These are phyloP conservation scores for Aplysina aerophoba DNA, from an alignment of 37 sponge, comb jelly and placozoan species.

Conservation along the genomic window DNA sequence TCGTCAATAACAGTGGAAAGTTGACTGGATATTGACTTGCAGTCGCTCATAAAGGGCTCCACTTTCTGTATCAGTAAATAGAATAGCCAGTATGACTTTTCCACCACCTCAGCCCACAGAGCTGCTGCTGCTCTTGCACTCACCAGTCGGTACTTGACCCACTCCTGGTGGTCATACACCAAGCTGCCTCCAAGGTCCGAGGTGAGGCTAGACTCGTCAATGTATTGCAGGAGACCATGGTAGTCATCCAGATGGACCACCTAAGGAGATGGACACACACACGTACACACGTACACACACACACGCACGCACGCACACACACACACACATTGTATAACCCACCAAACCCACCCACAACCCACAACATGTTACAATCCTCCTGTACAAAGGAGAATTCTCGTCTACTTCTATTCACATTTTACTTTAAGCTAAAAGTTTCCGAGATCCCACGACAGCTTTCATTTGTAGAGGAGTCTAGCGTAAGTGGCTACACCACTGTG, in stretches of 20 bases:
- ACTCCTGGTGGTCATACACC: slow-evolving; percentile 76
- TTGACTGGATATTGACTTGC: slow-evolving; percentile 62
- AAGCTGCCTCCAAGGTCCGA: slow-evolving; percentile 69
- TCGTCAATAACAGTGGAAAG: slow-evolving; percentile 67
- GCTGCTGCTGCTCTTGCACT: slow-evolving; percentile 23
- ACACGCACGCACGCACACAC: neutral
- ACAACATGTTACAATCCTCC: no score
- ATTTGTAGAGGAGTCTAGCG: no score
- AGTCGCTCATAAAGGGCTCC: slow-evolving; percentile 88
- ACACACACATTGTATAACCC: no score
- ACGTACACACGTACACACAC: neutral
- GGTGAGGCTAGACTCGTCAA: slow-evolving; percentile 54
- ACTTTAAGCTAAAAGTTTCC: no score
- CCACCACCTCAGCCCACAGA: no score
- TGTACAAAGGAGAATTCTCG: no score
- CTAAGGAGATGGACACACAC: neutral
- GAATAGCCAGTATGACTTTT: no score
- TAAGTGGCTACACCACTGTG: no score
- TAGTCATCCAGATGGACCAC: neutral
- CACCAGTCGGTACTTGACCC: slow-evolving; percentile 86
- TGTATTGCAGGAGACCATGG: slow-evolving; percentile 39
- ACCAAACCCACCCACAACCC: no score
- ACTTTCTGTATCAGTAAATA: slow-evolving; percentile 57
- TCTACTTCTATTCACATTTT: no score
- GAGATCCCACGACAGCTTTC: no score